Evolutionary conservation across 1,140 invertebrate genomes (phyloP).

Genomic region (Heliconius nattereri): DNA sequence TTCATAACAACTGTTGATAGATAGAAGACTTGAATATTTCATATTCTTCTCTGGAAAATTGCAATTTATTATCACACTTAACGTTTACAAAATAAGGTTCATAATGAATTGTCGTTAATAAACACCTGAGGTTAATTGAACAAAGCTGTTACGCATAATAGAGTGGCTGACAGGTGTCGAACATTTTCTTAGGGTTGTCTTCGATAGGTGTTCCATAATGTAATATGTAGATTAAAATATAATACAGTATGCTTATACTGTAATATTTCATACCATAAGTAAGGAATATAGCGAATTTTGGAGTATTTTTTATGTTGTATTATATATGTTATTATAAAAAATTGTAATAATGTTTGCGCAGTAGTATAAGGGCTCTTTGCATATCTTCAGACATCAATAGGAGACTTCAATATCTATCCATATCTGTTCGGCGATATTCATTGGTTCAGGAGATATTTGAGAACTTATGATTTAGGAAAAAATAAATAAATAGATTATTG

Average conservation of each 20-base stretch:
- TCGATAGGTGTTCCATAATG: conserved; percentile 10
- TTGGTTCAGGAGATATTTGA: too few relatives aligned
- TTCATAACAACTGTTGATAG: conserved; percentile 14
- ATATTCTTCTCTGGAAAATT: background rate
- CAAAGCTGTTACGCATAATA: conserved; percentile 25
- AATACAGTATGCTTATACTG: background rate
- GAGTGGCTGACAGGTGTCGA: conserved; percentile 27
- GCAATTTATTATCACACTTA: conserved; percentile 10
- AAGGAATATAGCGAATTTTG: background rate
- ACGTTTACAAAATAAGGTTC: background rate
- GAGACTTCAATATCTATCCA: too few relatives aligned
- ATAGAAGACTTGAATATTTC: conserved; percentile 16
- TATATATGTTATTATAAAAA: background rate
- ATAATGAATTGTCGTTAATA: background rate
- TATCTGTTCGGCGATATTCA: too few relatives aligned
- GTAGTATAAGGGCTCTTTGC: too few relatives aligned
- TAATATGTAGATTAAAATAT: conserved; percentile 7
- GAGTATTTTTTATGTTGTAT: background rate
- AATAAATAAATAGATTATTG: too few relatives aligned
- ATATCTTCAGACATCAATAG: too few relatives aligned
- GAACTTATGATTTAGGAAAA: too few relatives aligned
- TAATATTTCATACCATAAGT: background rate
- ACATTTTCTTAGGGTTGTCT: conserved; percentile 29
- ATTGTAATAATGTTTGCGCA: too few relatives aligned
- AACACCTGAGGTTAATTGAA: conserved; percentile 17